Conservation (phyloP, 2,113 vertebrate genomes). For the Deroptyus accipitrinus region DNA sequence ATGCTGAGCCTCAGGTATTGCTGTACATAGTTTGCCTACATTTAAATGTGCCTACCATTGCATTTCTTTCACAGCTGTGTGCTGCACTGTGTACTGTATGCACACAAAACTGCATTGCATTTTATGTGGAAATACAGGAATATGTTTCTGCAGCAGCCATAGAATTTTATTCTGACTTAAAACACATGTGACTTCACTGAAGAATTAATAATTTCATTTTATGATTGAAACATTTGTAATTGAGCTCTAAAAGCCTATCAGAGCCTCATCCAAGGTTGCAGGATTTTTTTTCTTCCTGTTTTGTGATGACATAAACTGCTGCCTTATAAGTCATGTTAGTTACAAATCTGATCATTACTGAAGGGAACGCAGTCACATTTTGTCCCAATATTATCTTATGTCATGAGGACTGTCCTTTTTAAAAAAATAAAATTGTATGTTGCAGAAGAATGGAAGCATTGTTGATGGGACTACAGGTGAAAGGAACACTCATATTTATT, state of each 20-base stretch:
- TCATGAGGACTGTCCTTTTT: background rate
- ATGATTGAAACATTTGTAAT: background rate
- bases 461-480: background rate
- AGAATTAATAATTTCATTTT: background rate
- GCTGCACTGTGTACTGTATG: no score
- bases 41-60: background rate
- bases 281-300: background rate
- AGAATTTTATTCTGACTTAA: background rate
- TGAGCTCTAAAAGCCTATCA: background rate
- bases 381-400: background rate
- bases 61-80: background rate
- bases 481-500: background rate
- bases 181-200: background rate
- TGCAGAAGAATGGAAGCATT: background rate
- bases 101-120: background rate
- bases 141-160: background rate
- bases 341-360: background rate
- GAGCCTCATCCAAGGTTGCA: background rate
- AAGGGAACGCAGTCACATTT: background rate
- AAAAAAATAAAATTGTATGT: background rate
- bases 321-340: background rate
- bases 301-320: background rate
- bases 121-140: background rate
- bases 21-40: fast-evolving
- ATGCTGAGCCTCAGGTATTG: background rate